Percentiles rank a stretch among this genome's conserved stretches.
Evolutionary conservation across 2,797 vertebrate genomes (phyloP).

Genomic region (Gila robusta): DNA sequence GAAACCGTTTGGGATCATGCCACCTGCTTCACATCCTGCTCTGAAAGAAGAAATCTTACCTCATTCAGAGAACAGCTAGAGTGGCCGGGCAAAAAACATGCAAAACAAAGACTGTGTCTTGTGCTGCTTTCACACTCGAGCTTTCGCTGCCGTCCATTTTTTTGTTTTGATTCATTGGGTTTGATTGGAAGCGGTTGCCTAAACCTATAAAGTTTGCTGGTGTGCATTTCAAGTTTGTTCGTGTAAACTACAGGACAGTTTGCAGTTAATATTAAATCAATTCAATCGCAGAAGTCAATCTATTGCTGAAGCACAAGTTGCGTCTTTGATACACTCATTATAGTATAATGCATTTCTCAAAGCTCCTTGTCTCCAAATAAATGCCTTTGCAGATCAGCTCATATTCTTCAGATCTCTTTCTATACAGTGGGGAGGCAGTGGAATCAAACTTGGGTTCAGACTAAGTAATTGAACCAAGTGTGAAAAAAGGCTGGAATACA

Average conservation of each 20-base stretch:
- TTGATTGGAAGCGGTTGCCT: neutral
- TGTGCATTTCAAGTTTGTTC: neutral
- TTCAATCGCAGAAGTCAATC: neutral
- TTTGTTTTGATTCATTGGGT: neutral
- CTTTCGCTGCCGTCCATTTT: constrained; percentile 9
- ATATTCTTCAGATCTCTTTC: neutral
- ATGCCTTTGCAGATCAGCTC: neutral
- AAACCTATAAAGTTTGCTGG: neutral
- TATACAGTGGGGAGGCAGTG: too few species aligned
- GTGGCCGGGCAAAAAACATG: constrained; percentile 18
- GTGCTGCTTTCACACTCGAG: constrained; percentile 11
- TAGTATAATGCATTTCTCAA: neutral
- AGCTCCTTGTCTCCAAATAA: neutral
- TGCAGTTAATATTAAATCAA: neutral
- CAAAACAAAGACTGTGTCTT: constrained; percentile 32
- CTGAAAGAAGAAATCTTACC: constrained; percentile 55
- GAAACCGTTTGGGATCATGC: constrained; percentile 54
- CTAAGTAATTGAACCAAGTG: neutral
- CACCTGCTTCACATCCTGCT: constrained; percentile 58
- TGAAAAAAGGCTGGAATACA: neutral
- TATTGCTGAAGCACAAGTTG: neutral
- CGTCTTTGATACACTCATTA: neutral
- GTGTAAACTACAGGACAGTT: neutral
- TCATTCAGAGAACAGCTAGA: constrained; percentile 52
- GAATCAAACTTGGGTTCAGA: neutral